Conservation (phyloP, 2,113 vertebrate species). For the Stictonetta naevosa region DNA sequence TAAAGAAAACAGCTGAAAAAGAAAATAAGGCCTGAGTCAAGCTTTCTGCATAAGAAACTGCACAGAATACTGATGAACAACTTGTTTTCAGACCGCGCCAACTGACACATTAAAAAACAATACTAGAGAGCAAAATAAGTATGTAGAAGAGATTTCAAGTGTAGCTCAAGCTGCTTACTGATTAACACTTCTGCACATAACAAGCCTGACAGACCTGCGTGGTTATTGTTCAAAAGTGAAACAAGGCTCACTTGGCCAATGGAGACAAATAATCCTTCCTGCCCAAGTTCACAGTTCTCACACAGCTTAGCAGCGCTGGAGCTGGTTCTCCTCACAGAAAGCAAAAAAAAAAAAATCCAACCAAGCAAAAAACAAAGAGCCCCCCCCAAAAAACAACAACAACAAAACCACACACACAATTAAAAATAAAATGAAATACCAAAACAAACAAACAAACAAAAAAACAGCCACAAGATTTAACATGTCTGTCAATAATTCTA, state of each 20-base stretch:
- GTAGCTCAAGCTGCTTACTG: constrained; percentile 76
- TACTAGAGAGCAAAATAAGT: constrained; percentile 71
- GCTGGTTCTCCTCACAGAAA: neutral
- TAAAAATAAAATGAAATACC: too few relatives aligned
- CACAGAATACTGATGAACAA: constrained; percentile 77
- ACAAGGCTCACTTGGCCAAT: constrained; percentile 72
- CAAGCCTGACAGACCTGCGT: constrained; percentile 56
- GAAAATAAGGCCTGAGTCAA: constrained; percentile 51
- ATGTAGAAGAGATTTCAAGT: constrained; percentile 74
- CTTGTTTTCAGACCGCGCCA: constrained; percentile 72
- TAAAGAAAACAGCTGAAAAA: constrained; percentile 56
- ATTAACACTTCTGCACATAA: constrained; percentile 75
- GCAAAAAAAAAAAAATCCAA: neutral
- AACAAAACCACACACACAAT: too few relatives aligned
- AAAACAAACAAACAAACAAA: neutral
- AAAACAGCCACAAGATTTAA: constrained; percentile 16
- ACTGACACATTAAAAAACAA: constrained; percentile 70
- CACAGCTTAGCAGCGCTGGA: constrained; percentile 61
- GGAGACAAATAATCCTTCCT: constrained; percentile 63
- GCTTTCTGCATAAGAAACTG: constrained; percentile 50
- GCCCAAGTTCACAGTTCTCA: constrained; percentile 74
- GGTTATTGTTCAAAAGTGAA: constrained; percentile 74
- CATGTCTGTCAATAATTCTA: constrained; percentile 24
- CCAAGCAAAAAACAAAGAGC: too few relatives aligned
- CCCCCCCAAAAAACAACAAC: too few relatives aligned